phyloP scores from a whole-genome alignment of 2,113 vertebrate species.

The Amphiprion ocellaris region DNA sequence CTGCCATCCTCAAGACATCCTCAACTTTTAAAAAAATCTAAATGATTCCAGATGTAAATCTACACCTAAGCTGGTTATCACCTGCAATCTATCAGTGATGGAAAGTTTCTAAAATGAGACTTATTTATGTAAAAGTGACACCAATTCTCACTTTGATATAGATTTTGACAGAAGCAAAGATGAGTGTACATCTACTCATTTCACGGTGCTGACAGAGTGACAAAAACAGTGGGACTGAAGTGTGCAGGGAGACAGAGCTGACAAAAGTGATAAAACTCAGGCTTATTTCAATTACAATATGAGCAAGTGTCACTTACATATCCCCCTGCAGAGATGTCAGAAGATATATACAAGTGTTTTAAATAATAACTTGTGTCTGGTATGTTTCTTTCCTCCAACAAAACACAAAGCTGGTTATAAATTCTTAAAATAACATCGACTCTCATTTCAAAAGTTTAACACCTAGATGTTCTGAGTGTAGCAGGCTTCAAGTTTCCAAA shows the following conservation, averaged over 20 bases:
- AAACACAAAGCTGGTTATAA: neutral
- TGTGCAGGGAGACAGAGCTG: neutral
- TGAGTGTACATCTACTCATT: conserved; percentile 11
- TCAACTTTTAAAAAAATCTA: neutral
- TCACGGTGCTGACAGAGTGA: conserved; percentile 35
- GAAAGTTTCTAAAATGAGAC: conserved; percentile 10
- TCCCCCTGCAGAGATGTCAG: conserved; percentile 8
- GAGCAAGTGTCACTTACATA: conserved; percentile 30
- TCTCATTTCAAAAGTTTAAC: neutral
- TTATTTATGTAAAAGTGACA: conserved; percentile 46
- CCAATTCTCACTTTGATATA: conserved; percentile 18
- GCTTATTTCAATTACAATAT: conserved; percentile 36
- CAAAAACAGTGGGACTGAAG: conserved; percentile 4
- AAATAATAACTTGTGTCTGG: neutral
- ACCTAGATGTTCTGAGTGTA: rapidly evolving
- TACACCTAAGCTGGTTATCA: conserved; percentile 4
- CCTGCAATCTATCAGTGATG: conserved; percentile 2
- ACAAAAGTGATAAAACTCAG: conserved; percentile 37
- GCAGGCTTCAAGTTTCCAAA: neutral
- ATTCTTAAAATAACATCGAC: neutral
- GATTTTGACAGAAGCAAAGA: conserved; percentile 30
- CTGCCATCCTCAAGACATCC: neutral
- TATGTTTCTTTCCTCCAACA: neutral
- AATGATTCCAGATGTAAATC: neutral
- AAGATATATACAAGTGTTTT: neutral